Evolutionary conservation across 2,797 vertebrate genomes (phyloP).

Genomic region (Sus cebifrons): DNA sequence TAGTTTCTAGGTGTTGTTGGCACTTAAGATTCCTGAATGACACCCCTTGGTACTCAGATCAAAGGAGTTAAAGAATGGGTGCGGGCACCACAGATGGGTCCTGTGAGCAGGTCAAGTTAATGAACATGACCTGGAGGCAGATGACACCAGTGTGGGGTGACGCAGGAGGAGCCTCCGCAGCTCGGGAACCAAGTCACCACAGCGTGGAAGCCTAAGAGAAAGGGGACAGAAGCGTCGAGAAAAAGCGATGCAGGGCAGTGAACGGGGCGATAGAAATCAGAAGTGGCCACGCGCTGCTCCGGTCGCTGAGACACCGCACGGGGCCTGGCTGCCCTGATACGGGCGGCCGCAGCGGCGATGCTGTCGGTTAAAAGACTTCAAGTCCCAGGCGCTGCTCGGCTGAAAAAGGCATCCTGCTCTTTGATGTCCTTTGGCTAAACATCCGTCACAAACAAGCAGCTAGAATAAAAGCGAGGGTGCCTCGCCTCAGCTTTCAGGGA

Average conservation of each 20-base stretch:
- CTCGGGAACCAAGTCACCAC: background rate
- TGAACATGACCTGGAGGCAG: background rate
- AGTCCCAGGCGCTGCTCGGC: background rate
- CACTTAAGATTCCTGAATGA: background rate
- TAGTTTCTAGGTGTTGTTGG: background rate
- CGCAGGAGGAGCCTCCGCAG: background rate
- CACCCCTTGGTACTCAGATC: background rate
- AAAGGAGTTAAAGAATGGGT: conserved; percentile 26
- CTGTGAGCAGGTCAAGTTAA: background rate
- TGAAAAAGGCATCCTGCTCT: background rate
- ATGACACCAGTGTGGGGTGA: background rate
- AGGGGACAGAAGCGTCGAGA: background rate
- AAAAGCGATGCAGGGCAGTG: background rate
- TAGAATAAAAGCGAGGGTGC: background rate
- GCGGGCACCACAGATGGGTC: background rate
- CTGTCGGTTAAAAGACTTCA: background rate
- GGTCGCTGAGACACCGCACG: background rate
- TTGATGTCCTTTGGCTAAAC: background rate
- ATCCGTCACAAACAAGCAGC: background rate
- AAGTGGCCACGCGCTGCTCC: background rate
- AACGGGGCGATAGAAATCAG: background rate
- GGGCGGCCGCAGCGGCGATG: background rate
- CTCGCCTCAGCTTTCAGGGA: background rate
- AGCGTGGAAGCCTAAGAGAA: background rate
- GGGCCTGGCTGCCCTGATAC: background rate